These are phyloP conservation scores for Punctoribates punctum DNA, from an alignment of 2,888 invertebrate species.

Conservation along the genomic window DNA sequence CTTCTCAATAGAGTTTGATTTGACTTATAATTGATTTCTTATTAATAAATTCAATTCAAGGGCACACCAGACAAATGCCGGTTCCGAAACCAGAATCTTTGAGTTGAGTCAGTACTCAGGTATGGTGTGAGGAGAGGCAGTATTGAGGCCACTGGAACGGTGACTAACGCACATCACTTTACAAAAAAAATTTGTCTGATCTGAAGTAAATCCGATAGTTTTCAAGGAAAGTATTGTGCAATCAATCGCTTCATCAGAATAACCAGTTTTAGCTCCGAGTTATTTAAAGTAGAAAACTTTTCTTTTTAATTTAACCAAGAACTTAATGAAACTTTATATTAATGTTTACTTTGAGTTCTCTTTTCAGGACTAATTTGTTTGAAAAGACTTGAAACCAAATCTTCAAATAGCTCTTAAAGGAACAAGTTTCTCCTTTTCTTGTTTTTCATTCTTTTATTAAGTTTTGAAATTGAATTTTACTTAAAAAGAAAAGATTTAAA, in stretches of 20 bases:
- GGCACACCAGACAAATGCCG: neutral
- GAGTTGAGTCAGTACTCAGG: neutral
- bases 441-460: neutral
- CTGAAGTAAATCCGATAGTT: neutral
- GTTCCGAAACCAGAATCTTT: neutral
- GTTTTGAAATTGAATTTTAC: neutral
- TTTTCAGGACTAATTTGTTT: neutral
- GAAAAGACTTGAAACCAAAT: neutral
- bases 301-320: neutral
- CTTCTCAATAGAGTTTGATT: neutral
- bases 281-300: neutral
- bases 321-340: neutral
- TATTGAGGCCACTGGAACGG: slow-evolving; percentile 11
- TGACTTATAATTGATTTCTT: neutral
- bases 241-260: neutral
- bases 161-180: neutral
- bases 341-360: neutral
- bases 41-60: neutral
- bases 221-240: slow-evolving; percentile 17
- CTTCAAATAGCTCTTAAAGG: neutral
- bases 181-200: neutral
- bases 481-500: neutral
- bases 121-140: neutral
- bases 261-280: slow-evolving; percentile 14
- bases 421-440: neutral